Conservation (phyloP, 1,140 invertebrate genomes). For the Archivesica marissinica region DNA sequence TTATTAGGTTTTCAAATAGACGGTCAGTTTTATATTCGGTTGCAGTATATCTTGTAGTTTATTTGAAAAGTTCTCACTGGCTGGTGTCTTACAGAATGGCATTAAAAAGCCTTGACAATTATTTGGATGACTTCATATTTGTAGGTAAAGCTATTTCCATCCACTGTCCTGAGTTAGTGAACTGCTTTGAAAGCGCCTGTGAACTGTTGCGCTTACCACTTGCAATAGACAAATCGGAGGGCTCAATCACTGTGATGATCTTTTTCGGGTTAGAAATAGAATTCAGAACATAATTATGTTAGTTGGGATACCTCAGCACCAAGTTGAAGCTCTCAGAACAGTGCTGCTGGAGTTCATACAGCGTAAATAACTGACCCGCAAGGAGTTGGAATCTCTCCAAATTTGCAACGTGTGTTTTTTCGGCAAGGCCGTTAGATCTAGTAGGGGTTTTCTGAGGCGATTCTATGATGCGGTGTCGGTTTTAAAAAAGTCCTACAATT, state of each 20-base stretch:
- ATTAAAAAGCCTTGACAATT: background rate
- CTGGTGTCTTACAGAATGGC: background rate
- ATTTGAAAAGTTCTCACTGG: conserved; percentile 58
- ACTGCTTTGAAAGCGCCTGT: conserved; percentile 1
- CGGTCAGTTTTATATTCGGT: conserved; percentile 2
- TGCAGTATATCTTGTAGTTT: conserved; percentile 9
- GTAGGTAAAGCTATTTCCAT: background rate
- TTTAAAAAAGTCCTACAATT: too few species aligned
- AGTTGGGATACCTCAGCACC: conserved; percentile 30
- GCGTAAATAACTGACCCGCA: too few species aligned
- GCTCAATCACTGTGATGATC: conserved; percentile 30
- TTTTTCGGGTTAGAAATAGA: conserved; percentile 58
- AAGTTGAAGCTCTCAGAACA: too few species aligned
- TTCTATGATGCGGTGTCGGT: too few species aligned
- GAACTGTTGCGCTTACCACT: conserved; percentile 30
- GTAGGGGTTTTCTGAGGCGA: too few species aligned
- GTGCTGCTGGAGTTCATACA: too few species aligned
- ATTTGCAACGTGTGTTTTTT: too few species aligned
- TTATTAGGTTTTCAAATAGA: conserved; percentile 3
- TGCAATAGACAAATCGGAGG: conserved; percentile 44
- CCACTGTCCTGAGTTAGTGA: background rate
- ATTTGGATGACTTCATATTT: conserved; percentile 61
- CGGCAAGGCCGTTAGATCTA: too few species aligned
- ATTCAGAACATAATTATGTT: background rate
- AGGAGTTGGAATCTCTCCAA: too few species aligned